Base-by-base conservation (phyloP, 2,797 vertebrate species). In the Acropternis orthonyx region DNA sequence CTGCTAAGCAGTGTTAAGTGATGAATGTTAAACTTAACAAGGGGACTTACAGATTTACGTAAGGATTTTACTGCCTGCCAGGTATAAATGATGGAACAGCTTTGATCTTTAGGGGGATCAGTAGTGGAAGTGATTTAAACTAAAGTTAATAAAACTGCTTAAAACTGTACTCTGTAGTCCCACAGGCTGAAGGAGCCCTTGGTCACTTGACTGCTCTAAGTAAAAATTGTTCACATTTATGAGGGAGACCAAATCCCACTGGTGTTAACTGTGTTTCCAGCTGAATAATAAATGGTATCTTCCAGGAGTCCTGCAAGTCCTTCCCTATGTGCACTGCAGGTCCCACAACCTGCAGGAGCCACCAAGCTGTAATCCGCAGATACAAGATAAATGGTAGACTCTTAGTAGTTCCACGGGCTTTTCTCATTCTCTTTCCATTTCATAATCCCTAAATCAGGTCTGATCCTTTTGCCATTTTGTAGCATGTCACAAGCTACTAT, bases 1-100 rank as follows among this genome's bases (percentile, higher is more conserved):
- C 88, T 94, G 88, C 94, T 96, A 90, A 95, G 80, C 88, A 90
- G 54, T 95, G 93, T 85, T 97, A 97, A 95, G 94, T 96, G 95
- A 96, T 95, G 94, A 97, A 96, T 97, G 96, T 97, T 97, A 96
- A 96, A 93, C 68, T 96, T 96, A 97, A 96, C 93, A 97, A 93
- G 94, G 88, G 92, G 88, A 92, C 94, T 96, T 95, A 87, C 85
- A 94, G 95, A 94, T 97, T 96, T 96, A 95, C 88, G 85, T 96
- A 96, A 96, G 92, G 95, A 80, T 97, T 96, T 96, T 96, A 96
- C 93, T 95, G 93, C 96, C 96, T 96, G 96, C 93, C 94, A 96
- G 90, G 77, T 92, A 95, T 95, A 94, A 97, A 88, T 96, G 96
- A 96, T 96, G 75, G 86, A 97, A 67, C 88, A 91, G 93, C 96